These are phyloP conservation scores for Caenorhabditis sinica DNA, from an alignment of 2,888 invertebrate species.

Conservation along the genomic window DNA sequence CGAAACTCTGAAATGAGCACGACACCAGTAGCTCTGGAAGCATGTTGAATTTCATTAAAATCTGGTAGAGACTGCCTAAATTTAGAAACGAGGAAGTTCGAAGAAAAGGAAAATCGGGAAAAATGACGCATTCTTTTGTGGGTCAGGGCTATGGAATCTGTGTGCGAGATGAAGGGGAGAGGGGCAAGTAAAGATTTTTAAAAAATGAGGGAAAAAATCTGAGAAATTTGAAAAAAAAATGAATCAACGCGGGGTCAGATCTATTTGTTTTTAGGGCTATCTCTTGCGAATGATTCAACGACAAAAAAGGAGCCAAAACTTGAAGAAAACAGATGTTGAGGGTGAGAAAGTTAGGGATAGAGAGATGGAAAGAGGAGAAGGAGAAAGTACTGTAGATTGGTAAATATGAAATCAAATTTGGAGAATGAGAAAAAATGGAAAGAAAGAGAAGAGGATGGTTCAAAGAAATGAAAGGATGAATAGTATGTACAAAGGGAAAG, in stretches of 20 bases:
- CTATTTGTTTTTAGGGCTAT: slow-evolving; percentile 21
- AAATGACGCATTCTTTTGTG: slow-evolving; percentile 14
- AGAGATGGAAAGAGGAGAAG: neutral
- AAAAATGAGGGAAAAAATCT: slow-evolving; percentile 16
- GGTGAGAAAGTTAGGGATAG: neutral
- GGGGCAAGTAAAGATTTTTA: too few relatives aligned
- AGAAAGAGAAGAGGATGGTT: slow-evolving; percentile 20
- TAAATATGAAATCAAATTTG: slow-evolving; percentile 30
- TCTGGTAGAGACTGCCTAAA: neutral
- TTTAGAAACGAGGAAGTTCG: neutral
- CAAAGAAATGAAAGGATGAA: neutral
- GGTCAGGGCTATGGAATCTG: neutral
- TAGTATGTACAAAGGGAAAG: slow-evolving; percentile 37
- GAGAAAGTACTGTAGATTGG: slow-evolving; percentile 41
- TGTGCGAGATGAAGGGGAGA: neutral
- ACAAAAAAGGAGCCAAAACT: slow-evolving; percentile 28
- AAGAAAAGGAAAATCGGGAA: neutral
- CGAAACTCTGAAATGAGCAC: too few relatives aligned
- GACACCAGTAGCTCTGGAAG: too few relatives aligned
- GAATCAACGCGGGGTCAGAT: slow-evolving; percentile 28
- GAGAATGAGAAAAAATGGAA: slow-evolving; percentile 4
- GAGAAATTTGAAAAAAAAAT: slow-evolving; percentile 18
- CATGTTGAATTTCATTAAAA: neutral
- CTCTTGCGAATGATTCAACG: slow-evolving; percentile 15
- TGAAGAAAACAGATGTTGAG: neutral